phyloP scores from a whole-genome alignment of 2,888 invertebrate species.

The Axea sp. region DNA sequence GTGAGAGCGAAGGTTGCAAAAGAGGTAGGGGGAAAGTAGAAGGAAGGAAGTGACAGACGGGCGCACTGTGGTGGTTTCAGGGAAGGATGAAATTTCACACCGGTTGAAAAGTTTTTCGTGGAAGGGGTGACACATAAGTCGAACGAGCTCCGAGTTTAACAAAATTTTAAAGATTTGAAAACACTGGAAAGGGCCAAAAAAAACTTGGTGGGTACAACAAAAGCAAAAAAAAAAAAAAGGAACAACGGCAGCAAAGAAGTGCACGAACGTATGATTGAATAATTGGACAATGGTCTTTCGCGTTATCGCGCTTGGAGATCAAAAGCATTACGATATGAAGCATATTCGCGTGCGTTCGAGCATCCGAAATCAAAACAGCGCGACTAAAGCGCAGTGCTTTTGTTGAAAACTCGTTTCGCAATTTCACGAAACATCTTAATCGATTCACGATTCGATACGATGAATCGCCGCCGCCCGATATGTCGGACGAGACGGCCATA shows the following conservation, averaged over 20 bases:
- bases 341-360: constrained; percentile 24
- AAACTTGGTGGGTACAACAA: too few species aligned
- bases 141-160: too few species aligned
- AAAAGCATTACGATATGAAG: constrained; percentile 20
- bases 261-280: constrained; percentile 13
- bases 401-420: constrained; percentile 49
- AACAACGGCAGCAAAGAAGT: constrained; percentile 1
- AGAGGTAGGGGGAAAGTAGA: too few species aligned
- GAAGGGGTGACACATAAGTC: too few species aligned
- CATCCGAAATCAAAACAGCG: constrained; percentile 48
- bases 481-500: constrained; percentile 49
- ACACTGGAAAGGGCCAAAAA: too few species aligned
- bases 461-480: constrained; percentile 55
- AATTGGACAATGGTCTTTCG: constrained; percentile 24
- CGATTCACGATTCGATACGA: constrained; percentile 59
- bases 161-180: too few species aligned
- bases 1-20: too few species aligned
- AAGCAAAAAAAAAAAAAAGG: too few species aligned
- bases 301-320: constrained; percentile 11
- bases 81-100: too few species aligned
- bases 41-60: too few species aligned
- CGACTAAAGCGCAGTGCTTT: constrained; percentile 33
- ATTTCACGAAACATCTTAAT: constrained; percentile 61
- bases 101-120: too few species aligned
- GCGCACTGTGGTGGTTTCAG: too few species aligned